Conservation (phyloP, 2,888 invertebrate species). For the Hydroisotoma schaefferi region DNA sequence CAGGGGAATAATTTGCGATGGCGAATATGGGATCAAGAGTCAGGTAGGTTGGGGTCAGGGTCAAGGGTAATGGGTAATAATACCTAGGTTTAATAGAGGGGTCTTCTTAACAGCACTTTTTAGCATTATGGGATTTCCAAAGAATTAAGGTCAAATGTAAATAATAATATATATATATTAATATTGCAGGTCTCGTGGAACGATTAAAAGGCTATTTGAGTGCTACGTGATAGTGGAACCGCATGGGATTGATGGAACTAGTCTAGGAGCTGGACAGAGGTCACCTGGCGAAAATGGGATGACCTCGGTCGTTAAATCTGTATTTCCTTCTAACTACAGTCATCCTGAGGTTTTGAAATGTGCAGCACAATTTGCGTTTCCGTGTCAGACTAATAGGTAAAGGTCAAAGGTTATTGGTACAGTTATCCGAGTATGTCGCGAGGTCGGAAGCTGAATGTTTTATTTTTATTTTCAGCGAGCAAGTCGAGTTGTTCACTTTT, state of each 20-base stretch:
- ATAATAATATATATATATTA: too few species aligned
- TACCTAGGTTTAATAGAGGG: too few species aligned
- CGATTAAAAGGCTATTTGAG: slow-evolving; percentile 40
- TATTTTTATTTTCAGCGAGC: slow-evolving; percentile 60
- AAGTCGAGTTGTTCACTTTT: slow-evolving; percentile 93
- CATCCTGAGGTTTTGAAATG: slow-evolving; percentile 80
- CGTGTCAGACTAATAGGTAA: slow-evolving; percentile 74
- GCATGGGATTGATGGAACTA: slow-evolving; percentile 26
- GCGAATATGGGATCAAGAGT: slow-evolving; percentile 39
- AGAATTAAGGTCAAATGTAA: too few species aligned
- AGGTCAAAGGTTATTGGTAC: background rate
- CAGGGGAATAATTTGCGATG: too few species aligned
- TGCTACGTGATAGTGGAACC: slow-evolving; percentile 42
- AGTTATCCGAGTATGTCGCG: slow-evolving; percentile 14
- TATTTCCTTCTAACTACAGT: slow-evolving; percentile 74
- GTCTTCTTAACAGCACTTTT: too few species aligned
- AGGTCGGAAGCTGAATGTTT: background rate
- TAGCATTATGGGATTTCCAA: too few species aligned
- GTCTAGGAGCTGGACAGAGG: background rate
- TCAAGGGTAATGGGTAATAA: too few species aligned
- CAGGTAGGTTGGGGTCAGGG: slow-evolving; percentile 32
- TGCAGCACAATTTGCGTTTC: slow-evolving; percentile 89
- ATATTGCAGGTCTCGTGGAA: slow-evolving; percentile 34
- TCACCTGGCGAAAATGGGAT: background rate
- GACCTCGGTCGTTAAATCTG: slow-evolving; percentile 23